These are phyloP conservation scores for Falco novaeseelandiae DNA, from an alignment of 2,797 vertebrate species.

Conservation along the genomic window DNA sequence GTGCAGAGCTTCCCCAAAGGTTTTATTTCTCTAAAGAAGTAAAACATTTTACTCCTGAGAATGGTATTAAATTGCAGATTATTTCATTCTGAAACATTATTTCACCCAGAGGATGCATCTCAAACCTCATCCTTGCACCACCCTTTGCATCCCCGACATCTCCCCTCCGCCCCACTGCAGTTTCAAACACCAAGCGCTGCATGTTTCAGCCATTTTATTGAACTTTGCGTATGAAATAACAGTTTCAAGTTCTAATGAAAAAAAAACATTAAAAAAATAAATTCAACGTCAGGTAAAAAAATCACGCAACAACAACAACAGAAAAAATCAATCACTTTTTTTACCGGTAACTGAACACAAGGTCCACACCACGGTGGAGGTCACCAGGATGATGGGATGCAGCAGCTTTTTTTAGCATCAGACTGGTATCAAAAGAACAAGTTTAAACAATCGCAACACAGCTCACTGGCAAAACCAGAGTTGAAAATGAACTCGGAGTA, in stretches of 20 bases:
- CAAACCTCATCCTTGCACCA: background rate
- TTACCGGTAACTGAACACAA: slow-evolving; percentile 29
- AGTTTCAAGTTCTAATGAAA: slow-evolving; percentile 56
- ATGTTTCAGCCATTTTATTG: slow-evolving; percentile 71
- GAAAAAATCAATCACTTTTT: background rate
- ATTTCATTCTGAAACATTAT: background rate
- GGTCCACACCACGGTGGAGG: slow-evolving; percentile 12
- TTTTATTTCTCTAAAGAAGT: background rate
- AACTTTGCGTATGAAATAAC: slow-evolving; percentile 66
- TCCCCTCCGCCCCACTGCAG: background rate
- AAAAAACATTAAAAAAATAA: slow-evolving; percentile 59
- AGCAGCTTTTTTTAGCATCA: slow-evolving; percentile 56
- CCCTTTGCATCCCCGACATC: background rate
- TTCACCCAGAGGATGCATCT: background rate
- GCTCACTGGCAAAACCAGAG: slow-evolving; percentile 34
- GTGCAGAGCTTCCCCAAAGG: background rate
- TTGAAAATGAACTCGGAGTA: background rate
- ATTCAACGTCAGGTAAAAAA: slow-evolving; percentile 59
- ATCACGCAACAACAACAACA: background rate
- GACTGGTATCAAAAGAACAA: background rate
- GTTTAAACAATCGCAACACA: slow-evolving; percentile 36
- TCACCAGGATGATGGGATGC: slow-evolving; percentile 14
- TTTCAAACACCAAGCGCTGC: background rate
- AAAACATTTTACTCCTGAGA: background rate
- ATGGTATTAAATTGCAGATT: background rate